Evolutionary conservation across 2,113 vertebrate species (phyloP).

Genomic region (Tenebrosternarchus preto): DNA sequence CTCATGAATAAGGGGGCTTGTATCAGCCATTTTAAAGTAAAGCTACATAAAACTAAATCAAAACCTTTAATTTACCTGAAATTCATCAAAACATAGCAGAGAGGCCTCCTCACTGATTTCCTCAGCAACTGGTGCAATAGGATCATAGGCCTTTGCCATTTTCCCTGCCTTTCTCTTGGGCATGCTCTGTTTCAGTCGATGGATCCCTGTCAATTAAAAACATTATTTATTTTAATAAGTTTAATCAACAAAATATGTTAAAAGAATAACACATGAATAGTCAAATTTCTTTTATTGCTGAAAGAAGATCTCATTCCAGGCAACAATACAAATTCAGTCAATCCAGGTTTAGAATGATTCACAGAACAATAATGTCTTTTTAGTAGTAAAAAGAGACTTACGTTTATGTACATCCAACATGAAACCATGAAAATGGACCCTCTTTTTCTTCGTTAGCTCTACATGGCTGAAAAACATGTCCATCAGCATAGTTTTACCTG

Average conservation of each 20-base stretch:
- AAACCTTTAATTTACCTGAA: constrained; percentile 82
- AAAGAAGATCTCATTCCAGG: background rate
- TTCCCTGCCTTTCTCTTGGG: constrained; percentile 90
- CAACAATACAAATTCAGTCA: constrained; percentile 3
- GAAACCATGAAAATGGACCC: constrained; percentile 97
- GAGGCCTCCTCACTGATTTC: constrained; percentile 92
- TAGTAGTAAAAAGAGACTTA: constrained; percentile 71
- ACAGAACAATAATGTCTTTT: too few relatives aligned
- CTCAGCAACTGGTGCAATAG: constrained; percentile 92
- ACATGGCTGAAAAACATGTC: constrained; percentile 95
- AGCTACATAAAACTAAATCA: background rate
- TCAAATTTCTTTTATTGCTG: background rate
- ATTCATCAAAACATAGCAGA: constrained; percentile 96
- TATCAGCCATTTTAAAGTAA: background rate
- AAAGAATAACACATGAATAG: background rate
- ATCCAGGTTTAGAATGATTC: background rate
- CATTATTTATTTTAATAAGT: background rate
- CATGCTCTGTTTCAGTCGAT: constrained; percentile 90
- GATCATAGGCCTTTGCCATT: constrained; percentile 93
- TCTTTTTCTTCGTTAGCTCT: constrained; percentile 86
- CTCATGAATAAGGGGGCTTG: background rate
- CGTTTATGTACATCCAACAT: constrained; percentile 96
- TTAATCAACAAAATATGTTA: background rate
- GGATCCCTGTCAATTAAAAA: constrained; percentile 81
- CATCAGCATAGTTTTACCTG: constrained; percentile 99